Evolutionary conservation across 2,888 invertebrate species (phyloP), one percentile per base, ranked within the genome.

Genomic region (Rhyacophila evoluta): DNA sequence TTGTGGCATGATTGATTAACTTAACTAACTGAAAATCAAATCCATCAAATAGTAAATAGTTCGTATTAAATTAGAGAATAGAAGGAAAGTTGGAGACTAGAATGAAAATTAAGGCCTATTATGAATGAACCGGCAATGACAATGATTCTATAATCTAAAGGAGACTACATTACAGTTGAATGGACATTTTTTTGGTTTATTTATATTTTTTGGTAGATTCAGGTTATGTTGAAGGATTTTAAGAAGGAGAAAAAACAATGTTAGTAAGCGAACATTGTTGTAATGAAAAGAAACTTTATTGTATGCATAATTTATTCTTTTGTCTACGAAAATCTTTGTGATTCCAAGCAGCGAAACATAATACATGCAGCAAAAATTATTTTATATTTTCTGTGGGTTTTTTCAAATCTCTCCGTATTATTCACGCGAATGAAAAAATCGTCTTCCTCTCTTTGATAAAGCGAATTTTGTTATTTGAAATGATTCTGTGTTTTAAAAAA

Each of bases 281-380:
- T 25, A 25, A 55, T 55, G 25, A 55, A 55, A 55, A 15, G 55
- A 19, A 19, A 55, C 19, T 55, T 55, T 55, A 55, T 55, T 55
- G 55, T 55, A 0, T 55, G 15, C 55, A 55, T 55, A 55, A 55
- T 25, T 55, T 55, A 55, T 55, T 55, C 55, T 10, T 55, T 55
- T 55, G 55, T 55, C 55, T 19, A 55, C 55, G 19, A 55, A 4
- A 55, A 55, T 55, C 25, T 55, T 25, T 55, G 55, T 55, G 55
- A 12, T 25, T 55, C 55, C 55, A 19, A 55, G 19, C 25, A 4
- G 8, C 19, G 25, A 19, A 19, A 55, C 19, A 55, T 6, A 55
- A 55, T 25, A 55, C 25, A 6, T 10, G 19, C 55, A 55, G 29
- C 6, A 33, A 33, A 33, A 55, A 19, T 12, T 55, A 19, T 41